Evolutionary conservation across 2,888 invertebrate species (phyloP).

Genomic region (Napeogenes sylphis): DNA sequence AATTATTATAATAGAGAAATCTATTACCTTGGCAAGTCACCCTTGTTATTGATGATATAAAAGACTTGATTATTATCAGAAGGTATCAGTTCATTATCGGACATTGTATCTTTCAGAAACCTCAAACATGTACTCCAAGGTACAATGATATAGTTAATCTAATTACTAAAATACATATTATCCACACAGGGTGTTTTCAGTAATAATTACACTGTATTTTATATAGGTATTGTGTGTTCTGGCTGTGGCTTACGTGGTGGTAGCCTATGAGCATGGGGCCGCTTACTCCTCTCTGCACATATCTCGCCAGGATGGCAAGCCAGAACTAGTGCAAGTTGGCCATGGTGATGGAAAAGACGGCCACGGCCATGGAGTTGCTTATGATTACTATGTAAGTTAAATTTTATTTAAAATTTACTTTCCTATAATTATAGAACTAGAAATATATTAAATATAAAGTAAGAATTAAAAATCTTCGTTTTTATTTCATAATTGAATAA

Average conservation of each 20-base stretch:
- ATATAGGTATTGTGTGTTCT: slow-evolving; percentile 44
- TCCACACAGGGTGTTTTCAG: not conserved
- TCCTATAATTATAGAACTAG: not conserved
- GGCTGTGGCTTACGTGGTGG: slow-evolving; percentile 43
- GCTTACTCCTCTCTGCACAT: slow-evolving; percentile 60
- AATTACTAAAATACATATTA: not conserved
- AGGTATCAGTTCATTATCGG: slow-evolving; percentile 58
- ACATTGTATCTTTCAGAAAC: slow-evolving; percentile 42
- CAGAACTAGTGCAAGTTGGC: slow-evolving; percentile 42
- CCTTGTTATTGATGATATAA: slow-evolving; percentile 60
- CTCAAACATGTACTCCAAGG: slow-evolving; percentile 63
- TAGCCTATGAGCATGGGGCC: slow-evolving; percentile 42
- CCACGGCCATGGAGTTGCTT: slow-evolving; percentile 42
- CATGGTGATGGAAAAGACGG: slow-evolving; percentile 48
- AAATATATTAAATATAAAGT: not conserved
- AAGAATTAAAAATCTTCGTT: too few relatives aligned
- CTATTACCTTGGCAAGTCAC: slow-evolving; percentile 63
- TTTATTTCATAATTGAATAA: too few relatives aligned
- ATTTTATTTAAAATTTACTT: not conserved
- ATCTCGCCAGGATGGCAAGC: slow-evolving; percentile 54
- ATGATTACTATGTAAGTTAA: slow-evolving; percentile 39
- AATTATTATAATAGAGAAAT: slow-evolving; percentile 59
- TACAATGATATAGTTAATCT: slow-evolving; percentile 32
- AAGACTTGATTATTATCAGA: slow-evolving; percentile 52
- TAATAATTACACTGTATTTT: not conserved